phyloP scores from a whole-genome alignment of 1,140 invertebrate genomes.

The Drosophila triauraria region DNA sequence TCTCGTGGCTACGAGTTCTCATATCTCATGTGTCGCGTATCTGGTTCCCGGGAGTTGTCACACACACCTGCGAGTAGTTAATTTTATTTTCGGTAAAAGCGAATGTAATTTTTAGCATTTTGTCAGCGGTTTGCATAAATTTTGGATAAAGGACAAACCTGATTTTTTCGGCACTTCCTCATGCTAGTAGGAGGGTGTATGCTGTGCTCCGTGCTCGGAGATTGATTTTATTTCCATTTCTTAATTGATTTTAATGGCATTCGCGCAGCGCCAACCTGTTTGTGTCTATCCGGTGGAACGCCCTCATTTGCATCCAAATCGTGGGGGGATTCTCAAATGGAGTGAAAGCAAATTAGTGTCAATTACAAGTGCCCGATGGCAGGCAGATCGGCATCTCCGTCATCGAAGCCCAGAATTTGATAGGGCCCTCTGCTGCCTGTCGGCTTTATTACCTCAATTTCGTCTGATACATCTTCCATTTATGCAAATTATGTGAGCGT shows the following conservation, averaged over 20 bases:
- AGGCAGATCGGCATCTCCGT: conserved; percentile 27
- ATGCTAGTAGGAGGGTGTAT: conserved; percentile 22
- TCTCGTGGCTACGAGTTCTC: conserved; percentile 7
- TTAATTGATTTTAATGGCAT: conserved; percentile 65
- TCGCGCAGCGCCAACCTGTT: conserved; percentile 14
- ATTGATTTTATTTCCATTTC: conserved; percentile 60
- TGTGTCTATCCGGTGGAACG: conserved; percentile 45
- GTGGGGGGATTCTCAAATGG: conserved; percentile 38
- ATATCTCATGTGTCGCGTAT: conserved; percentile 14
- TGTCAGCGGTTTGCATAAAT: conserved; percentile 51
- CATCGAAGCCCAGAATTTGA: conserved; percentile 20
- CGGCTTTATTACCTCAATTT: conserved; percentile 41
- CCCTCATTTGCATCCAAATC: conserved; percentile 72
- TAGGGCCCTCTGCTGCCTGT: conserved; percentile 21
- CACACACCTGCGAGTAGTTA: conserved; percentile 24
- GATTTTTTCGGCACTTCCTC: conserved; percentile 43
- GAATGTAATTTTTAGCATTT: conserved; percentile 51
- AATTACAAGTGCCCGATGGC: conserved; percentile 45
- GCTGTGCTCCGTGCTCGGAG: conserved; percentile 14
- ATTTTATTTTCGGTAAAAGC: conserved; percentile 17
- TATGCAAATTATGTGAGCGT: conserved; percentile 69
- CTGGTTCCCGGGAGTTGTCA: conserved; percentile 33
- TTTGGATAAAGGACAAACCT: conserved; percentile 38
- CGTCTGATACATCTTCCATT: conserved; percentile 71
- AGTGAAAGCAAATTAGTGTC: conserved; percentile 58